These are phyloP conservation scores for Protobothrops mucrosquamatus DNA, from an alignment of 2,113 vertebrate genomes.

Conservation along the genomic window DNA sequence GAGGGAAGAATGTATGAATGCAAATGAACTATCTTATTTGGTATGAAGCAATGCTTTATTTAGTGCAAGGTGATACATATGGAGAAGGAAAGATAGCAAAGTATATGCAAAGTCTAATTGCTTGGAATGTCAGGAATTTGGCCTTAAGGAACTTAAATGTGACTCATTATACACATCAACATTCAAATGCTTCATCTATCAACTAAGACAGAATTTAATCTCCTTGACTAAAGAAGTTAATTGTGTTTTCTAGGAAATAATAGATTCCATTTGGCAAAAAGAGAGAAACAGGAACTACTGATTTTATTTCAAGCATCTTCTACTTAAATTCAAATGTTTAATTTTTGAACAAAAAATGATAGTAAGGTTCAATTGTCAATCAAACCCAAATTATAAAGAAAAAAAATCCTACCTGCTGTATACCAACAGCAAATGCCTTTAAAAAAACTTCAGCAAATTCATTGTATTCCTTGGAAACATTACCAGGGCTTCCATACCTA, in stretches of 20 bases:
- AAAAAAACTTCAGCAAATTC: slow-evolving; percentile 98
- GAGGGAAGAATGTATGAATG: not conserved
- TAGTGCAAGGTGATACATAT: not conserved
- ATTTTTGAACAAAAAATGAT: not conserved
- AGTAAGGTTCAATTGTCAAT: not conserved
- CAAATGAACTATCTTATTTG: not conserved
- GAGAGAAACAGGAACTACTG: not conserved
- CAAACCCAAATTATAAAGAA: slow-evolving; percentile 9
- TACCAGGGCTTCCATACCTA: slow-evolving; percentile 97
- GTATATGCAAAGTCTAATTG: not conserved
- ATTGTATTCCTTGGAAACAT: slow-evolving; percentile 97
- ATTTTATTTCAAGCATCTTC: not conserved
- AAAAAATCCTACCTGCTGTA: slow-evolving; percentile 83
- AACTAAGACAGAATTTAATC: not conserved
- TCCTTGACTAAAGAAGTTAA: not conserved
- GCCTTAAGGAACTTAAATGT: not conserved
- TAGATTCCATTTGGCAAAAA: not conserved
- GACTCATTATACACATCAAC: not conserved
- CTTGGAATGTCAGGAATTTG: not conserved
- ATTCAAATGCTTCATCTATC: not conserved
- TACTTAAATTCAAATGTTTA: not conserved
- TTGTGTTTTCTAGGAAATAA: not conserved
- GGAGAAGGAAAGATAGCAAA: not conserved
- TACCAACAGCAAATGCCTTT: slow-evolving; percentile 93
- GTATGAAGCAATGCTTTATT: not conserved